phyloP scores from a whole-genome alignment of 2,888 invertebrate species.

The Drosophila recens region DNA sequence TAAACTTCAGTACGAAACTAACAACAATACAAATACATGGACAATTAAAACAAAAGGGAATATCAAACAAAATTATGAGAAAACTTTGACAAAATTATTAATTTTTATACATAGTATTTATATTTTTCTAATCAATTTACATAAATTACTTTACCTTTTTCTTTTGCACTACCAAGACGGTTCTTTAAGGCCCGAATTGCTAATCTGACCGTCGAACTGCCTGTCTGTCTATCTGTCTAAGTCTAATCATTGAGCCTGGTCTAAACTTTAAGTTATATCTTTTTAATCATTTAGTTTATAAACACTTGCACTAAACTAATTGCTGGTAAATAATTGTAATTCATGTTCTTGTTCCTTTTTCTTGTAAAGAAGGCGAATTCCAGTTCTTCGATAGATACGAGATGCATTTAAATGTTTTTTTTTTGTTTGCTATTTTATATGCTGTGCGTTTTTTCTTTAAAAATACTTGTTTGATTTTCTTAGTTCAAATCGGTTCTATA shows the following conservation, averaged over 20 bases:
- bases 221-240: slow-evolving; percentile 18
- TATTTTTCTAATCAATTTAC: neutral
- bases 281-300: slow-evolving; percentile 37
- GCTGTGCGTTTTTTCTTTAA: slow-evolving; percentile 66
- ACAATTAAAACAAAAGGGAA: slow-evolving; percentile 9
- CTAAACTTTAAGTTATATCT: slow-evolving; percentile 33
- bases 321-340: slow-evolving; percentile 68
- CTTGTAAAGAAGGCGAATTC: slow-evolving; percentile 63
- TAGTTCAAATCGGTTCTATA: slow-evolving; percentile 49
- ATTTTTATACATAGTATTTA: neutral
- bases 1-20: slow-evolving; percentile 3
- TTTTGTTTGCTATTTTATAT: slow-evolving; percentile 41
- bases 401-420: slow-evolving; percentile 50
- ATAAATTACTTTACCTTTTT: slow-evolving; percentile 47
- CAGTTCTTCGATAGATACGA: slow-evolving; percentile 19
- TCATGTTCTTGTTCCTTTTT: slow-evolving; percentile 31
- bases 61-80: slow-evolving; percentile 13
- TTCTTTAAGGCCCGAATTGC: slow-evolving; percentile 19
- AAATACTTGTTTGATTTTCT: slow-evolving; percentile 39
- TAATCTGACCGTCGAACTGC: slow-evolving; percentile 1
- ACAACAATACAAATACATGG: slow-evolving; percentile 33
- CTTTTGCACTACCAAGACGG: slow-evolving; percentile 31
- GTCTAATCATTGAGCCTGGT: slow-evolving; percentile 50
- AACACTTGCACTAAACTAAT: slow-evolving; percentile 62
- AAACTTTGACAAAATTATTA: neutral